Evolutionary conservation across 2,888 invertebrate genomes (phyloP), one percentile per base, ranked within the genome.

Genomic region (Rhodophaea formosa): DNA sequence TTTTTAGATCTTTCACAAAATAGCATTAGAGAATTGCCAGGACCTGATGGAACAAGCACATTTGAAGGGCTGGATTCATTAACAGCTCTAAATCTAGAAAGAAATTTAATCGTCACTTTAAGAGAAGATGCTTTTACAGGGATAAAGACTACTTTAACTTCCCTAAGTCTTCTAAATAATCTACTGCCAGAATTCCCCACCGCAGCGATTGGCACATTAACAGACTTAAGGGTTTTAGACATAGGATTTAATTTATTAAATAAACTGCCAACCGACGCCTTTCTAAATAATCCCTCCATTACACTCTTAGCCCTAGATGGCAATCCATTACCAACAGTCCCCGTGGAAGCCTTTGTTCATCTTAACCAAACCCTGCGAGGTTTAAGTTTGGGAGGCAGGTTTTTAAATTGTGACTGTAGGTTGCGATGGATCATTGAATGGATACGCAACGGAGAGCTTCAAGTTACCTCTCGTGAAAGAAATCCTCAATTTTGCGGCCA

Each of bases 401-500:
- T 97, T 79, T 89, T 98, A 32, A 95, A 95, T 68, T 98, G 98
- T 76, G 97, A 98, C 78, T 98, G 98, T 80, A 94, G 95, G 59
- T 84, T 98, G 52, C 93, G 95, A 8, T 98, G 98, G 98, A 95
- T 97, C 60, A 95, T 96, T 61, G 95, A 97, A 76, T 98, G 97
- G 98, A 97, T 97, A 68, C 93, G 95, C 56, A 95, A 95, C 64
- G 95, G 95, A 12, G 97, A 97, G 79, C 91, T 98, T 44, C 97
- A 98, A 92, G 97, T 98, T 16, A 97, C 97, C 10, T 97, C 97
- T 64, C 93, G 97, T 46, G 98, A 98, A 84, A 92, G 97, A 70
- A 97, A 96, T 82, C 97, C 97, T 7, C 97, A 98, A 82, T 98
- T 97, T 83, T 98, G 97, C 75, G 97, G 97, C 12, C 94, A 94